A percentile compares a stretch with the other conserved stretches of the same genome.
These are phyloP conservation scores for Himalopsyche anomala DNA, from an alignment of 2,888 invertebrate species.

Conservation along the genomic window DNA sequence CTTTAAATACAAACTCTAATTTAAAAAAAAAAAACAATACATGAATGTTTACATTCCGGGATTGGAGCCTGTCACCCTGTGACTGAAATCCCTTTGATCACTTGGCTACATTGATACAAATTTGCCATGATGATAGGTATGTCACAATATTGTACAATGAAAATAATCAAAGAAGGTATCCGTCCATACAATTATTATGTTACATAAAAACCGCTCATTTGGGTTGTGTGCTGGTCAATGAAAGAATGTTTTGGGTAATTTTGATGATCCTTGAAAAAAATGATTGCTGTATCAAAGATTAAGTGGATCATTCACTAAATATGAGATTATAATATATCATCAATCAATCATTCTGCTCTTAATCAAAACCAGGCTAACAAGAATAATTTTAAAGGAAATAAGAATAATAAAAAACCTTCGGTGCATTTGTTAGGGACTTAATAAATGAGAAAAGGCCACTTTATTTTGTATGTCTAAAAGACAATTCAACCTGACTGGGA, in stretches of 20 bases:
- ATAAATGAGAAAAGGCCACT: conserved; percentile 37
- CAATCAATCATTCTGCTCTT: conserved; percentile 15
- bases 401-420: background rate
- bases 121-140: no score
- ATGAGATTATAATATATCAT: background rate
- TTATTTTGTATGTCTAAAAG: conserved; percentile 39
- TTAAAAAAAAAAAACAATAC: no score
- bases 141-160: no score
- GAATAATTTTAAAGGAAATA: conserved; percentile 9
- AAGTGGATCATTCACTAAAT: conserved; percentile 3
- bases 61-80: no score
- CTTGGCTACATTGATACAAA: no score
- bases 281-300: conserved; percentile 5
- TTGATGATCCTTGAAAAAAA: background rate
- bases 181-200: no score
- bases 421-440: conserved; percentile 15
- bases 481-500: conserved; percentile 19
- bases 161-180: no score
- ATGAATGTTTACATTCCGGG: no score
- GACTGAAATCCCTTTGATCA: no score
- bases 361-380: background rate
- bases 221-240: background rate
- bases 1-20: no score
- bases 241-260: background rate
- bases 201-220: no score